Conservation (phyloP, 2,888 invertebrate genomes). For the Zhengitettix transpicula region DNA sequence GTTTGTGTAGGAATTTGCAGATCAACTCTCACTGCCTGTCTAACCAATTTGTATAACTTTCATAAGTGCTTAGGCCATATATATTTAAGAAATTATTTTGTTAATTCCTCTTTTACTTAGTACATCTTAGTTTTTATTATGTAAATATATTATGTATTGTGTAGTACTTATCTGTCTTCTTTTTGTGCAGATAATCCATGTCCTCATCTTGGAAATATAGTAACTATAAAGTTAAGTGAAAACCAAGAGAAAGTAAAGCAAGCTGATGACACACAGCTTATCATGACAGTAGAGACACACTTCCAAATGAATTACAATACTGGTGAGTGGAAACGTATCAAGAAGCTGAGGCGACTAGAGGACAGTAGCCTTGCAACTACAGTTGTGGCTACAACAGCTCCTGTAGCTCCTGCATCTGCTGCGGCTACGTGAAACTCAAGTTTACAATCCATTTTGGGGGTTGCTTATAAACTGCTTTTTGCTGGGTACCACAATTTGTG, state of each 20-base stretch:
- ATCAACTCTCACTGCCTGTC: too few species aligned
- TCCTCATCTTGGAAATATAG: constrained; percentile 90
- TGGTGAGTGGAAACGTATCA: constrained; percentile 91
- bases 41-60: too few species aligned
- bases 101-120: too few species aligned
- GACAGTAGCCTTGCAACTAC: constrained; percentile 1
- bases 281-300: constrained; percentile 78
- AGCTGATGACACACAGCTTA: constrained; percentile 61
- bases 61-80: too few species aligned
- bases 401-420: constrained; percentile 13
- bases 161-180: not conserved
- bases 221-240: constrained; percentile 90
- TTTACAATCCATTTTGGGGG: not conserved
- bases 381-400: constrained; percentile 5
- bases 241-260: constrained; percentile 76
- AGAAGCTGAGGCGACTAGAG: constrained; percentile 49
- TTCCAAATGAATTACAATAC: constrained; percentile 98
- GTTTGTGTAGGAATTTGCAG: too few species aligned
- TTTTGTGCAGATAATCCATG: constrained; percentile 70
- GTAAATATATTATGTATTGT: not conserved
- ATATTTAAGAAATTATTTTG: too few species aligned
- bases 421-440: not conserved
- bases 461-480: too few species aligned
- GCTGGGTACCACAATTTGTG: too few species aligned
- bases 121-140: too few species aligned